Percentiles rank a stretch among this genome's conserved stretches.
phyloP scores from a whole-genome alignment of 2,113 vertebrate species.

The Nettapus auritus region DNA sequence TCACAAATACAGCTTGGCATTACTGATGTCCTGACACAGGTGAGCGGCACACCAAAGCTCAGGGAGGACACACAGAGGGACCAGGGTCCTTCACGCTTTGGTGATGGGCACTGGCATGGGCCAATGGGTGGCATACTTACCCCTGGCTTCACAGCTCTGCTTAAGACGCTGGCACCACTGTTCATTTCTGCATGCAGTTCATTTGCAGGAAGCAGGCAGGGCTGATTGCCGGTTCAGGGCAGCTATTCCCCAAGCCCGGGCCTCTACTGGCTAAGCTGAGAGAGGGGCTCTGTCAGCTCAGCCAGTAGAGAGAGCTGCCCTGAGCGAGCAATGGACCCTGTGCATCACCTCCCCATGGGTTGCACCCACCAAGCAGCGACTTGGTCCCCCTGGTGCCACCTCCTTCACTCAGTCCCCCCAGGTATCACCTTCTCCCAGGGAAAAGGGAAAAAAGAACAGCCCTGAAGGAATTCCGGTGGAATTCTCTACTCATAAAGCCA shows the following conservation, averaged over 20 bases:
- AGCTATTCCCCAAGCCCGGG: background rate
- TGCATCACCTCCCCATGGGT: background rate
- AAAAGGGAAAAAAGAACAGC: background rate
- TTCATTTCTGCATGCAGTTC: constrained; percentile 11
- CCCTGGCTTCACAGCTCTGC: background rate
- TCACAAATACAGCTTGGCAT: background rate
- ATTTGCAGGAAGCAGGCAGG: background rate
- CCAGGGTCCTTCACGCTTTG: background rate
- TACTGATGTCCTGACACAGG: background rate
- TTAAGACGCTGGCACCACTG: constrained; percentile 21
- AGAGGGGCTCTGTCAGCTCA: constrained; percentile 17
- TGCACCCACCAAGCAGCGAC: background rate
- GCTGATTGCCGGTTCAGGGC: background rate
- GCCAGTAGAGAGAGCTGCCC: constrained; percentile 29
- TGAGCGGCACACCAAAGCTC: background rate
- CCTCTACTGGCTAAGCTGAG: constrained; percentile 37
- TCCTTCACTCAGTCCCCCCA: background rate
- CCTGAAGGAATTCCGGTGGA: background rate
- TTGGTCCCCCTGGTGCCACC: background rate
- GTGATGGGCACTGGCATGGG: background rate
- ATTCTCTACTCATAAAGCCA: background rate
- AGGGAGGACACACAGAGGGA: constrained; percentile 32
- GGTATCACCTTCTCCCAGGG: background rate
- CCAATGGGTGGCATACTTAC: too few species aligned
- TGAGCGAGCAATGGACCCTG: background rate